Evolutionary conservation across 2,888 invertebrate genomes (phyloP).

Genomic region (Anagyrus pseudococci): DNA sequence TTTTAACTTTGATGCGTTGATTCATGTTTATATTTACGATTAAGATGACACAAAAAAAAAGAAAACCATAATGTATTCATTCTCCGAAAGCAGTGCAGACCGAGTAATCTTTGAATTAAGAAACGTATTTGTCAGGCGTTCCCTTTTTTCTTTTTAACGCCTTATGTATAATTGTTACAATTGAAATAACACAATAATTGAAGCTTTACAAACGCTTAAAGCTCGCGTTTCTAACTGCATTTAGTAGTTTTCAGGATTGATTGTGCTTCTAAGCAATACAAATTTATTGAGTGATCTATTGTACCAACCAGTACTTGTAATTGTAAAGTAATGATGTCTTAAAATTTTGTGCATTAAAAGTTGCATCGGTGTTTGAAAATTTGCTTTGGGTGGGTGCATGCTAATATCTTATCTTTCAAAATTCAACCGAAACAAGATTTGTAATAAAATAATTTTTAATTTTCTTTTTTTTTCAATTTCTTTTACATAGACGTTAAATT

Average conservation of each 20-base stretch:
- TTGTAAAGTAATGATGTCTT: neutral
- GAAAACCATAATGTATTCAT: slow-evolving; percentile 25
- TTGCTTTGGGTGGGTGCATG: slow-evolving; percentile 26
- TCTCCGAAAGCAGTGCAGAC: slow-evolving; percentile 20
- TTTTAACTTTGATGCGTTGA: slow-evolving; percentile 31
- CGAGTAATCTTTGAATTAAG: neutral
- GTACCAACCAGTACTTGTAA: neutral
- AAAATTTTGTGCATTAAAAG: slow-evolving; percentile 14
- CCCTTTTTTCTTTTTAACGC: slow-evolving; percentile 3
- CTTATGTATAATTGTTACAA: slow-evolving; percentile 1
- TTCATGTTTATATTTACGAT: slow-evolving; percentile 34
- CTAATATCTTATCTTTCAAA: slow-evolving; percentile 5
- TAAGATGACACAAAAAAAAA: slow-evolving; percentile 22
- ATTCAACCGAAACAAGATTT: slow-evolving; percentile 8
- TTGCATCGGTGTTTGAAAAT: slow-evolving; percentile 3
- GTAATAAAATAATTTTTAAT: neutral
- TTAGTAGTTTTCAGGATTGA: slow-evolving; percentile 1
- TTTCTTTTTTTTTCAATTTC: neutral
- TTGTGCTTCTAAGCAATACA: neutral
- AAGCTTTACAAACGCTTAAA: slow-evolving; percentile 29
- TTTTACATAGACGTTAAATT: neutral
- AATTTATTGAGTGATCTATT: slow-evolving; percentile 6
- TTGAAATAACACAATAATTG: slow-evolving; percentile 3
- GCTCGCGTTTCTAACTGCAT: slow-evolving; percentile 18
- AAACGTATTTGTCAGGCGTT: neutral